A percentile compares a stretch with the other conserved stretches of the same genome.
Conservation (phyloP, 1,140 invertebrate genomes). For the Drosophila sechellia region DNA sequence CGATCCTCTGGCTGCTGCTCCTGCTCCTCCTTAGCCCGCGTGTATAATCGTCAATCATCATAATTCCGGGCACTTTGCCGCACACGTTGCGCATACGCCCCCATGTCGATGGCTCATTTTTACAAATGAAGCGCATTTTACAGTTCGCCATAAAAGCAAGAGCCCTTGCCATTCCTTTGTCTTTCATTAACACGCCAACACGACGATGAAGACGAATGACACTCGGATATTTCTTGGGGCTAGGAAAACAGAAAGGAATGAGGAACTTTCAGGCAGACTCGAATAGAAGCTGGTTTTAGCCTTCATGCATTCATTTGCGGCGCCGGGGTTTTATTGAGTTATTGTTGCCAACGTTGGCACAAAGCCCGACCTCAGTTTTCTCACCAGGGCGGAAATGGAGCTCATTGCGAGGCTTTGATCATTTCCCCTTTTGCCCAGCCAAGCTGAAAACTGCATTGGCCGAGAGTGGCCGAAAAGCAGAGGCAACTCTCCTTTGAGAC, state of each 20-base stretch:
- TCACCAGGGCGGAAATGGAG: constrained; percentile 40
- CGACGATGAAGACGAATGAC: constrained; percentile 50
- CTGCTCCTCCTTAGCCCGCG: constrained; percentile 7
- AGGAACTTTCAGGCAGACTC: not conserved
- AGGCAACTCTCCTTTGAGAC: not conserved
- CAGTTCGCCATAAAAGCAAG: constrained; percentile 48
- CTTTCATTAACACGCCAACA: constrained; percentile 43
- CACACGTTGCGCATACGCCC: constrained; percentile 53
- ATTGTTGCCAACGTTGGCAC: constrained; percentile 51
- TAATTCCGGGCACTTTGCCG: constrained; percentile 69
- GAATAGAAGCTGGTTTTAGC: constrained; percentile 9
- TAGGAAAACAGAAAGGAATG: not conserved
- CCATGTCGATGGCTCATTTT: constrained; percentile 64
- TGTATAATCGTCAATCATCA: constrained; percentile 78
- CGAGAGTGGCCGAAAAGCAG: constrained; percentile 14
- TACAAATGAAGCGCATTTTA: constrained; percentile 66
- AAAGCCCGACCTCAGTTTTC: constrained; percentile 14
- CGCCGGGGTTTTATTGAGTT: constrained; percentile 56
- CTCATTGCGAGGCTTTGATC: constrained; percentile 42
- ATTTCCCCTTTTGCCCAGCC: constrained; percentile 34
- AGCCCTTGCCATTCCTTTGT: constrained; percentile 30
- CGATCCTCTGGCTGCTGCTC: not conserved
- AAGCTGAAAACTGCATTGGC: constrained; percentile 49
- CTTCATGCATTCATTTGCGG: constrained; percentile 48
- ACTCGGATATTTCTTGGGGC: constrained; percentile 1